Percentiles rank a stretch among this genome's conserved stretches.
These are phyloP conservation scores for Eucriotettix oculatus DNA, from an alignment of 2,888 invertebrate genomes.

Conservation along the genomic window DNA sequence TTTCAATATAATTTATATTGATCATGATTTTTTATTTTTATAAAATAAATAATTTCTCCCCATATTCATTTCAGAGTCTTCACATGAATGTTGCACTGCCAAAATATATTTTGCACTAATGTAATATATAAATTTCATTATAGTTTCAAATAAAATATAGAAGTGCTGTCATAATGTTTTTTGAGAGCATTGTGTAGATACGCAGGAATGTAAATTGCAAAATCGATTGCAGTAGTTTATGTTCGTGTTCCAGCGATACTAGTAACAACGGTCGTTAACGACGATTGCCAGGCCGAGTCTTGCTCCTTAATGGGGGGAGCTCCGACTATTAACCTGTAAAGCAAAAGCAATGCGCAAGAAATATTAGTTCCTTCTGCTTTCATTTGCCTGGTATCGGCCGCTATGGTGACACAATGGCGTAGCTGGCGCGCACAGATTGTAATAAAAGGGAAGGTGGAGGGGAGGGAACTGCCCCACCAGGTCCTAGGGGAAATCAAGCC, in stretches of 20 bases:
- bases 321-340: not conserved
- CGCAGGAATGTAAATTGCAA: not conserved
- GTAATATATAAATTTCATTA: no score
- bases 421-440: not conserved
- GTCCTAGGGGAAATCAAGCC: not conserved
- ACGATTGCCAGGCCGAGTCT: not conserved
- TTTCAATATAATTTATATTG: no score
- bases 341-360: not conserved
- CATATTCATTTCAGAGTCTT: no score
- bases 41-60: no score
- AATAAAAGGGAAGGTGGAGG: not conserved
- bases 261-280: not conserved
- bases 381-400: no score
- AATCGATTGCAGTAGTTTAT: not conserved
- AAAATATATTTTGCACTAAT: no score
- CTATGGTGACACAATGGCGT: not conserved
- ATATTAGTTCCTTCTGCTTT: not conserved
- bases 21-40: no score
- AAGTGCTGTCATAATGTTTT: no score
- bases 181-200: no score
- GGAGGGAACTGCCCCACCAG: not conserved
- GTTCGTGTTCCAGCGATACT: not conserved
- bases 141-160: no score
- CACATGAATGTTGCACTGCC: no score
- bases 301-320: not conserved